Percentiles rank a stretch among this genome's conserved stretches.
These are phyloP conservation scores for Ashinkailepas kermadecensis DNA, from an alignment of 2,888 invertebrate genomes.

Conservation along the genomic window DNA sequence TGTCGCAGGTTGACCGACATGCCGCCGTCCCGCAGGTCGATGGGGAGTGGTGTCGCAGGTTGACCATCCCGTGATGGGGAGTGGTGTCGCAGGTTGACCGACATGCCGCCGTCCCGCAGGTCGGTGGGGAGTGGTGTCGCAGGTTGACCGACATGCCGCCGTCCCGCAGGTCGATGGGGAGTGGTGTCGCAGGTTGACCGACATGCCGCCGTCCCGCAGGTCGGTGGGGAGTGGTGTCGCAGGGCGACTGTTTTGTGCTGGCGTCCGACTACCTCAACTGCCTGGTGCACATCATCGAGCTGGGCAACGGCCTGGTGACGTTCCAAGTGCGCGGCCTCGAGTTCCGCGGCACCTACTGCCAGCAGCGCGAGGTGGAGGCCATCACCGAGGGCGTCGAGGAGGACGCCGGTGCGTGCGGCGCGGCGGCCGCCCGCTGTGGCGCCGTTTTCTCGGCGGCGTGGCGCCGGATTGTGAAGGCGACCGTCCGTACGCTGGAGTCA, in stretches of 20 bases:
- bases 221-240: constrained; percentile 91
- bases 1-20: too few species aligned
- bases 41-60: constrained; percentile 96
- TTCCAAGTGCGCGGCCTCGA: constrained; percentile 96
- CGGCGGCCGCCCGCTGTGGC: neutral
- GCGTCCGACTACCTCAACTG: constrained; percentile 98
- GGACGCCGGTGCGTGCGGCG: constrained; percentile 64
- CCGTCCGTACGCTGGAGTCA: too few species aligned
- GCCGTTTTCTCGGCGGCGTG: too few species aligned
- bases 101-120: constrained; percentile 41
- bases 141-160: constrained; percentile 51
- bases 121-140: constrained; percentile 91
- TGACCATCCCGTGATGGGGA: too few species aligned
- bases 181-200: too few species aligned
- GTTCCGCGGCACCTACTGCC: constrained; percentile 97
- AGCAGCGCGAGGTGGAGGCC: constrained; percentile 96
- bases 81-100: too few species aligned
- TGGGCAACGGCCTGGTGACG: constrained; percentile 95
- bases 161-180: too few species aligned
- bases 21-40: constrained; percentile 48
- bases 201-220: constrained; percentile 41
- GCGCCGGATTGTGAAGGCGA: too few species aligned
- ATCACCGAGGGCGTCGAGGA: constrained; percentile 96
- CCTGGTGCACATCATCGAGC: constrained; percentile 91
- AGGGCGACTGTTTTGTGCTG: constrained; percentile 96